phyloP scores from a whole-genome alignment of 2,888 invertebrate species.

The Hemaris fuciformis region DNA sequence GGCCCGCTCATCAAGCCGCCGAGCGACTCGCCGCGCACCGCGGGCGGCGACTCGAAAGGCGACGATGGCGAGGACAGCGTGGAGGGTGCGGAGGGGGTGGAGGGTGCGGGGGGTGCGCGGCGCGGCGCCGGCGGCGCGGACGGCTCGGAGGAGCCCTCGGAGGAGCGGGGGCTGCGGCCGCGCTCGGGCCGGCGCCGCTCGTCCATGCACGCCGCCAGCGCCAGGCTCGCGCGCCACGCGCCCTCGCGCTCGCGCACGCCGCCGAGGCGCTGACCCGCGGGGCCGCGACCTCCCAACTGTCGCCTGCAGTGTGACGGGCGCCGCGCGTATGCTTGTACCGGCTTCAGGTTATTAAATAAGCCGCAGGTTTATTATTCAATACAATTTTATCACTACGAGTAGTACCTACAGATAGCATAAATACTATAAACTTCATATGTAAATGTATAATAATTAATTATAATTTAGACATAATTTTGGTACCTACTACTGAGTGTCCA shows the following conservation, averaged over 20 bases:
- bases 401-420: no score
- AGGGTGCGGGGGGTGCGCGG: slow-evolving; percentile 18
- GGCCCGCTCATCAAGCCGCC: slow-evolving; percentile 42
- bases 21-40: slow-evolving; percentile 20
- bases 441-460: no score
- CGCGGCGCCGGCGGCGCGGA: slow-evolving; percentile 22
- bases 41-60: no score
- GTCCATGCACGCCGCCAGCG: slow-evolving; percentile 66
- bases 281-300: no score
- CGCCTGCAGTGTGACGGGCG: neutral
- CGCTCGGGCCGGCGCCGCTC: slow-evolving; percentile 50
- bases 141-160: slow-evolving; percentile 19
- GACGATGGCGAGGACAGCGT: no score
- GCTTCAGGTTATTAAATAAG: no score
- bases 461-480: no score
- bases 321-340: no score
- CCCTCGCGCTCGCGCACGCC: slow-evolving; percentile 29
- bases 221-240: slow-evolving; percentile 59
- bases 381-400: no score
- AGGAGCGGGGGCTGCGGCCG: slow-evolving; percentile 24
- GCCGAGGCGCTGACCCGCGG: slow-evolving; percentile 11
- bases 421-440: no score
- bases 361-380: no score
- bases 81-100: slow-evolving; percentile 17
- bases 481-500: no score